A percentile compares a stretch with the other conserved stretches of the same genome.
phyloP scores from a whole-genome alignment of 2,113 vertebrate species.

The Lepisosteus oculatus region DNA sequence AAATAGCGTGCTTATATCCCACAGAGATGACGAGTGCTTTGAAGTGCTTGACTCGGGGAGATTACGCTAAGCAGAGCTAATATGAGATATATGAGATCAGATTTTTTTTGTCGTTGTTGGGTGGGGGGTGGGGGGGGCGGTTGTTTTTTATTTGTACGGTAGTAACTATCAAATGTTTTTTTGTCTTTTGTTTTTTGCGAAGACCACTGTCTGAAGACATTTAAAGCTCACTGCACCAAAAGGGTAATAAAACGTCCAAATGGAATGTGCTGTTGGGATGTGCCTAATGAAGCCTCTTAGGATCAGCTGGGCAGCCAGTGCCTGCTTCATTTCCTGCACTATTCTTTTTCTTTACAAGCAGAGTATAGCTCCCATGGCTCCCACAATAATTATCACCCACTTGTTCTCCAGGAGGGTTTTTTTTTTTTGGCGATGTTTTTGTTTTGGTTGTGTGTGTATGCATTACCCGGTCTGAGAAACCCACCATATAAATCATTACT shows the following conservation, averaged over 20 bases:
- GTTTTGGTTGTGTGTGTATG: slow-evolving; percentile 34
- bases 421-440: slow-evolving; percentile 42
- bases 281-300: slow-evolving; percentile 73
- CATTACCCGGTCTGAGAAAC: slow-evolving; percentile 69
- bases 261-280: slow-evolving; percentile 50
- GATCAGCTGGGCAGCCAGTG: slow-evolving; percentile 62
- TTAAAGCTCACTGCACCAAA: slow-evolving; percentile 46
- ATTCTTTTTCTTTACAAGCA: slow-evolving; percentile 53
- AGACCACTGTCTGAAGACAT: slow-evolving; percentile 46
- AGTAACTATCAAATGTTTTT: neutral
- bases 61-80: too few species aligned
- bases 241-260: slow-evolving; percentile 25
- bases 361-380: slow-evolving; percentile 64
- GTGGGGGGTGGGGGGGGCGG: too few species aligned
- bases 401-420: slow-evolving; percentile 65
- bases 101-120: neutral
- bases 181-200: neutral
- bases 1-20: neutral
- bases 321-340: slow-evolving; percentile 63
- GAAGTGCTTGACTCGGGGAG: too few species aligned
- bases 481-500: slow-evolving; percentile 76
- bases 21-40: too few species aligned
- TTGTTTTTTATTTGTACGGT: neutral
- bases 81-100: too few species aligned
- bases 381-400: slow-evolving; percentile 80